Evolutionary conservation across 30 jellyfish, hydroid and myxozoan species (phyloP), one percentile per base, ranked within the genome.

Genomic region (Haliclystus octoradiatus): DNA sequence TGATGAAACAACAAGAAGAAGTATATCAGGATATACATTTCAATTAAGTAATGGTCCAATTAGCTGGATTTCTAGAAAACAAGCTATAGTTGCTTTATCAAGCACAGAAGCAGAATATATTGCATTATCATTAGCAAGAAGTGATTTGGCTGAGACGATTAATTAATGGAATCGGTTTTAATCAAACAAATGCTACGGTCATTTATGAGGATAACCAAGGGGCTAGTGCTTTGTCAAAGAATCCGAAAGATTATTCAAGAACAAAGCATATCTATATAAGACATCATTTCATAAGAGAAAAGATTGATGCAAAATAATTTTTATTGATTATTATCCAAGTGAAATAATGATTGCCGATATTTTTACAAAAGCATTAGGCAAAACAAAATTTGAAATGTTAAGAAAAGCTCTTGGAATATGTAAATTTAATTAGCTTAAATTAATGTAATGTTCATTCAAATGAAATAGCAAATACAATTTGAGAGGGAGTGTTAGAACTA

Each of bases 71-170:
- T 63, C 84, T 63, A 78, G 62, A 68, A 68, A 78, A 27, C 92
- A 78, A 53, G 2, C 78, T 5, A 3, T 64, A 25, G 92, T 78
- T 1, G 83, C 82, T 1, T 29, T 61, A 25, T 80, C 93, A 0
- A 71, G 81, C 1, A 69, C 86, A 1, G 93, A 80, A 71, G 93
- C 80, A 4, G 84, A 80, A 60, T 71, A 71, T 35, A 63, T 78
- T 0, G 92, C 92, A 26, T 46, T 69, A 22, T 24, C 78, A 1
- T 1, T 0, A 15, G 92, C 82, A 78, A 61, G 92, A 78, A 57
- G 71, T 75, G 5, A 51, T 71, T n/a, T 72, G 85, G 85, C 34
- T 80, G 49, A 68, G 34, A 34, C 93, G 50, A 33, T 52, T 71
- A 1, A 40, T 63, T n/a, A 12, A 3, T 0, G 34, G 72, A 5